These are phyloP conservation scores for Pseudochirops corinnae DNA, from an alignment of 2,797 vertebrate species.

Conservation along the genomic window DNA sequence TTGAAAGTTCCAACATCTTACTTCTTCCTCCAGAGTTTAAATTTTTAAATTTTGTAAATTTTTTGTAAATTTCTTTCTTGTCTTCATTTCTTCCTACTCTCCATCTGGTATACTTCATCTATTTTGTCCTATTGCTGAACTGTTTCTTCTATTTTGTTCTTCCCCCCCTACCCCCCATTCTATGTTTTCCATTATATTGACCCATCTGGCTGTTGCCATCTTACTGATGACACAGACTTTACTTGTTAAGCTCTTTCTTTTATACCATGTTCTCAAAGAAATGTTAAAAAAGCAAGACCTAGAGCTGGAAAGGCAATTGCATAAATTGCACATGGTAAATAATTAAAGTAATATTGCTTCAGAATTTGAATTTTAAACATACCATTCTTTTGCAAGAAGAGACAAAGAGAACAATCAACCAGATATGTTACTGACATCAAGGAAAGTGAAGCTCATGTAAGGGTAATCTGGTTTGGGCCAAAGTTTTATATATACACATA, in stretches of 20 bases:
- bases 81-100: conserved; percentile 7
- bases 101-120: background rate
- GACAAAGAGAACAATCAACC: background rate
- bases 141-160: background rate
- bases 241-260: background rate
- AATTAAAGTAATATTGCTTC: background rate
- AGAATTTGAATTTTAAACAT: background rate
- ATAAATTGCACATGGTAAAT: background rate
- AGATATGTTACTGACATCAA: background rate
- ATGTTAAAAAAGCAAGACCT: background rate
- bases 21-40: background rate
- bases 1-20: background rate
- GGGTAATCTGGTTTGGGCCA: background rate
- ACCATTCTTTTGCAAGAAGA: background rate
- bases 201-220: background rate
- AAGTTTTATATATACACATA: background rate
- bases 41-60: background rate
- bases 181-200: background rate
- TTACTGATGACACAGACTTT: background rate
- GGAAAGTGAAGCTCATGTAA: background rate
- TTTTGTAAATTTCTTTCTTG: background rate
- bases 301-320: background rate
- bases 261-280: background rate
- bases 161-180: no score
- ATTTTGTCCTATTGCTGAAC: background rate